Evolutionary conservation across 2,888 invertebrate species (phyloP).

Genomic region (Cyclophora punctaria): DNA sequence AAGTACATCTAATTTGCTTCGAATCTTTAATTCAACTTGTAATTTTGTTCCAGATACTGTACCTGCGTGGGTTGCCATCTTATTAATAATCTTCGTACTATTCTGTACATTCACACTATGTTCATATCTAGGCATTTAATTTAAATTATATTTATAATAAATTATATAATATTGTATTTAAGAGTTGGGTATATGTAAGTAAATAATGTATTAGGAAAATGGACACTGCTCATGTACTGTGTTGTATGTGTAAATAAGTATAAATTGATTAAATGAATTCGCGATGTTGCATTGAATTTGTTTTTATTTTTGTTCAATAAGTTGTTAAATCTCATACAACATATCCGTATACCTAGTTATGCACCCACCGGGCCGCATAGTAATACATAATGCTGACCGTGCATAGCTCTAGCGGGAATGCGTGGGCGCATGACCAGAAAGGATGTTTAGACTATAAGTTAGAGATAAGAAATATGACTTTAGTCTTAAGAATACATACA

Average conservation of each 20-base stretch:
- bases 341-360: no score
- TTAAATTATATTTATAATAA: slow-evolving; percentile 21
- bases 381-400: no score
- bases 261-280: slow-evolving; percentile 58
- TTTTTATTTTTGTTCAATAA: slow-evolving; percentile 13
- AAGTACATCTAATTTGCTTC: neutral
- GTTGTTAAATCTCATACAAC: no score
- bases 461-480: no score
- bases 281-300: slow-evolving; percentile 34
- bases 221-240: slow-evolving; percentile 50
- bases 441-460: no score
- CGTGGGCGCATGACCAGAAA: no score
- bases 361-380: no score
- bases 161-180: slow-evolving; percentile 14
- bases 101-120: slow-evolving; percentile 87
- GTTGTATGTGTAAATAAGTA: slow-evolving; percentile 56
- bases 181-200: slow-evolving; percentile 5
- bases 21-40: slow-evolving; percentile 15
- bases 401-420: no score
- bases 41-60: slow-evolving; percentile 78
- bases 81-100: slow-evolving; percentile 83
- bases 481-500: no score
- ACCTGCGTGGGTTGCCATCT: slow-evolving; percentile 86
- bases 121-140: slow-evolving; percentile 86
- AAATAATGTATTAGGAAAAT: slow-evolving; percentile 37